Evolutionary conservation across 2,113 vertebrate species (phyloP).

Genomic region (Menidia beryllina): DNA sequence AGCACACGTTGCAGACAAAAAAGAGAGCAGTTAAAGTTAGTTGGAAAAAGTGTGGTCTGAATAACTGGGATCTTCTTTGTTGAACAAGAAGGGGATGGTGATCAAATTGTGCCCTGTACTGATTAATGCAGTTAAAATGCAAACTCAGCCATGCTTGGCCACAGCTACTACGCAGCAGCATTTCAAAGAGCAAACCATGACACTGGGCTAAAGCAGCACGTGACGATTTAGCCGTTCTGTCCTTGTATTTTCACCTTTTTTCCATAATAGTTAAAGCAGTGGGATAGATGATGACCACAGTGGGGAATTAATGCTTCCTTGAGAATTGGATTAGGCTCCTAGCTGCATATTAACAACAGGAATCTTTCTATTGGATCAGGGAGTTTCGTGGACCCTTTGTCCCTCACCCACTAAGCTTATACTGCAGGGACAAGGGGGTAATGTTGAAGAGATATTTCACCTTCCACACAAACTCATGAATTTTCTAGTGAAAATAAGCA

Average conservation of each 20-base stretch:
- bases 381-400: no score
- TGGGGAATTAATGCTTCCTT: background rate
- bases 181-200: conserved; percentile 4
- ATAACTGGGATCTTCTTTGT: background rate
- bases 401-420: no score
- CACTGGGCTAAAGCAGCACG: background rate
- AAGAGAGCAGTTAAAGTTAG: background rate
- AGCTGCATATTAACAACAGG: background rate
- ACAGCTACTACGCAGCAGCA: conserved; percentile 12
- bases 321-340: background rate
- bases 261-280: conserved; percentile 1
- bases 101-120: conserved; percentile 1
- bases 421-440: no score
- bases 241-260: background rate
- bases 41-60: background rate
- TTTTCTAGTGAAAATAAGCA: no score
- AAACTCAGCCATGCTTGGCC: conserved; percentile 3
- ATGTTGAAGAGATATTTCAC: no score
- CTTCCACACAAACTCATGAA: no score
- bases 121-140: conserved; percentile 3
- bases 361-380: background rate
- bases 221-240: conserved; percentile 1
- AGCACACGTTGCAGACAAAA: background rate
- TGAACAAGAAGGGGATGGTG: background rate
- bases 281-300: background rate